Conservation (phyloP, 2,113 vertebrate species). For the Natator depressus region DNA sequence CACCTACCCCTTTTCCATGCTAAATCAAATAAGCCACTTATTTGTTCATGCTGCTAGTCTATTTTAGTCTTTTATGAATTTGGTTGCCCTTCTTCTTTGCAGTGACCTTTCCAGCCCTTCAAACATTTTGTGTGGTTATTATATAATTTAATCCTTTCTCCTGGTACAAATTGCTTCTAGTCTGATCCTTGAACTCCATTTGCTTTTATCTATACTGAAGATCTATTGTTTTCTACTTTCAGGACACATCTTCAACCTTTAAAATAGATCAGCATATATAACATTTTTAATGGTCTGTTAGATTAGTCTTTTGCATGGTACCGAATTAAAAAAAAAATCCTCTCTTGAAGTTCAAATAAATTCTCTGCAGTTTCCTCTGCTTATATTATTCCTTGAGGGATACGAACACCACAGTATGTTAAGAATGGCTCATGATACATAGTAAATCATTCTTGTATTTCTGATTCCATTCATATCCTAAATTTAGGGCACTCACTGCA, state of each 20-base stretch:
- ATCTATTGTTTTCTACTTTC: constrained; percentile 5
- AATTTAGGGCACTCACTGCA: not conserved
- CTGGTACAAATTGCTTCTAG: constrained; percentile 36
- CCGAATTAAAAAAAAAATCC: not conserved
- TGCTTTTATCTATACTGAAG: constrained; percentile 45
- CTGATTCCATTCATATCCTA: not conserved
- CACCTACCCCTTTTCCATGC: not conserved
- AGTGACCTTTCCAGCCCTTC: constrained; percentile 7
- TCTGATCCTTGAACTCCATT: constrained; percentile 33
- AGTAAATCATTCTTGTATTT: not conserved
- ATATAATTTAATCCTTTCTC: constrained; percentile 44
- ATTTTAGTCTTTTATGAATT: constrained; percentile 30
- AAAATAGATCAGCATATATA: constrained; percentile 10
- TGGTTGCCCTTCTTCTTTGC: not conserved
- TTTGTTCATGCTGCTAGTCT: not conserved
- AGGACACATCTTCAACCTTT: constrained; percentile 39
- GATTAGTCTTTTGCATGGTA: not conserved
- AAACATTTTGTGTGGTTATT: not conserved
- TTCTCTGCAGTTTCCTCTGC: not conserved
- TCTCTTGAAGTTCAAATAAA: not conserved
- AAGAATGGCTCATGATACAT: not conserved
- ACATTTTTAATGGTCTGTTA: constrained; percentile 9
- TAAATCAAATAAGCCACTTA: constrained; percentile 39
- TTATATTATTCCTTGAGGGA: not conserved
- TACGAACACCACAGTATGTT: not conserved